Percentiles rank a stretch among this genome's conserved stretches.
Evolutionary conservation across 1,140 invertebrate species (phyloP).

Genomic region (Polypedilum pembai): DNA sequence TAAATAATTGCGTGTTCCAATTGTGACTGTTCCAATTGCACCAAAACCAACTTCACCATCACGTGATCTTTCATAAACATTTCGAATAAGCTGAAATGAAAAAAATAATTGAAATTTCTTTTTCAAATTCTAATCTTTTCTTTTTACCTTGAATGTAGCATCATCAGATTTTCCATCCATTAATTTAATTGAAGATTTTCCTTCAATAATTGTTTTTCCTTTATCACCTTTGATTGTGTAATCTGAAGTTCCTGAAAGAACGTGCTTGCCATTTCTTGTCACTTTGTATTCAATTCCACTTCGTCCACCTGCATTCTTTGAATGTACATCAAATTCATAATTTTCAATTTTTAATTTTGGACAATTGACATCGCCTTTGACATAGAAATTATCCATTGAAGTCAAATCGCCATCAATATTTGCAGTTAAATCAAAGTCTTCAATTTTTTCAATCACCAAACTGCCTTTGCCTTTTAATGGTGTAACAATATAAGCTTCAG

Average conservation of each 20-base stretch:
- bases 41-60: conserved; percentile 56
- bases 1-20: conserved; percentile 48
- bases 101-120: too few species aligned
- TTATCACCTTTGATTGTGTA: conserved; percentile 62
- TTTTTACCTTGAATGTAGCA: conserved; percentile 58
- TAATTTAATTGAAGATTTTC: conserved; percentile 50
- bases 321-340: conserved; percentile 54
- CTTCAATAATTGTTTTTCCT: conserved; percentile 61
- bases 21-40: conserved; percentile 48
- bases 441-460: conserved; percentile 43
- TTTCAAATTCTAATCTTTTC: too few species aligned
- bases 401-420: conserved; percentile 50
- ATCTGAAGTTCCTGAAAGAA: conserved; percentile 56
- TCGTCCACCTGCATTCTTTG: conserved; percentile 51
- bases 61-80: conserved; percentile 49
- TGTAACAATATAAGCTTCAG: conserved; percentile 35
- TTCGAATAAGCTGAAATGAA: conserved; percentile 43
- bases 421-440: conserved; percentile 47
- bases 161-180: conserved; percentile 48
- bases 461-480: conserved; percentile 31
- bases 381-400: conserved; percentile 56
- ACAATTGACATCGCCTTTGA: conserved; percentile 57
- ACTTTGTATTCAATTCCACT: conserved; percentile 55
- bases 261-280: conserved; percentile 54
- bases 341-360: conserved; percentile 58